A percentile compares a stretch with the other conserved stretches of the same genome.
Conservation (phyloP, 2,888 invertebrate species). For the Abscondita cerata region DNA sequence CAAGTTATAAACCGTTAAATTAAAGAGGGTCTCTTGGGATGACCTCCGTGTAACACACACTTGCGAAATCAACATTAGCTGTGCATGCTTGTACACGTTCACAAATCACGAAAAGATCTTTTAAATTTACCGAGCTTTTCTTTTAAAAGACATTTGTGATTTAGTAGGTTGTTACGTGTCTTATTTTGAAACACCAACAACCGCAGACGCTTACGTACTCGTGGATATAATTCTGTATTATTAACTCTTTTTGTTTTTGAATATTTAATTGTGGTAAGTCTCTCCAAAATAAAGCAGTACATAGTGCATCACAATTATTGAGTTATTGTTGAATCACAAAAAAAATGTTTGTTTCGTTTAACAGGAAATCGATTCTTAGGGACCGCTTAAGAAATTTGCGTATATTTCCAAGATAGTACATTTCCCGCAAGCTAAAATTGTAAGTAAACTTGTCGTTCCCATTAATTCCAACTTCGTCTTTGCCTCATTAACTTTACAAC, state of each 20-base stretch:
- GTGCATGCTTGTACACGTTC: slow-evolving; percentile 38
- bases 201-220: background rate
- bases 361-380: too few relatives aligned
- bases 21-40: slow-evolving; percentile 54
- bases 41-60: slow-evolving; percentile 46
- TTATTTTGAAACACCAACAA: slow-evolving; percentile 13
- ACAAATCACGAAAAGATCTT: slow-evolving; percentile 45
- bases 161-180: slow-evolving; percentile 17
- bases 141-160: slow-evolving; percentile 21
- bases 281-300: too few relatives aligned
- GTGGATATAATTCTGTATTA: too few relatives aligned
- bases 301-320: too few relatives aligned
- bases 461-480: slow-evolving; percentile 43
- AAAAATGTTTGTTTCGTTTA: too few relatives aligned
- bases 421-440: slow-evolving; percentile 20
- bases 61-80: slow-evolving; percentile 46
- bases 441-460: slow-evolving; percentile 41
- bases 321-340: too few relatives aligned
- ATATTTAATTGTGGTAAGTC: too few relatives aligned
- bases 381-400: too few relatives aligned
- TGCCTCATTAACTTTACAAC: slow-evolving; percentile 52
- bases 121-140: slow-evolving; percentile 40
- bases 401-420: slow-evolving; percentile 13
- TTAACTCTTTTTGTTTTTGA: too few relatives aligned
- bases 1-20: slow-evolving; percentile 59